Evolutionary conservation across 1,140 invertebrate species (phyloP), one percentile per base, ranked within the genome.

Genomic region (Zaprionus camerounensis): DNA sequence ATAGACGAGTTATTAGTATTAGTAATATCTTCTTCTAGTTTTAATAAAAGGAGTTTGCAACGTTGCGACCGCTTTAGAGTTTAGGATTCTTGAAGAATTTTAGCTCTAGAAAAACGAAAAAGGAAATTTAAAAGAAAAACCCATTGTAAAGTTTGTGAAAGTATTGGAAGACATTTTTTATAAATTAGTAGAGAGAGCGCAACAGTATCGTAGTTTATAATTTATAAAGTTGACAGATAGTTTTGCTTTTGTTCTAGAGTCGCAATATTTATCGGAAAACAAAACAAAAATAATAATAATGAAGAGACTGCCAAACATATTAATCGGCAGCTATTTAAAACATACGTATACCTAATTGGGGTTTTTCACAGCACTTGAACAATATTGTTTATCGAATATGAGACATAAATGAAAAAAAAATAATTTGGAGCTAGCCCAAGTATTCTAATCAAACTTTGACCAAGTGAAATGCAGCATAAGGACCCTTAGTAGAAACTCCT

Each of bases 61-160:
- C 71, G 86, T 82, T 82, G 85, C 81, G 71, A 80, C 72, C 80
- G 86, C 82, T 91, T 82, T 82, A 80, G 84, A 68, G 75, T 76
- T 76, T 72, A 77, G 22, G 51, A 74, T 88, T 90, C 73, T 90
- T 77, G 36, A 85, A 85, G 66, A 90, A 91, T 72, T 38, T 53
- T 44, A 51, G 24, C 59, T 74, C 46, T 59, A 71, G 24, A 26
- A 74, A 51, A 64, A 49, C 5, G 28, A 62, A 67, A 41, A 28
- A 38, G 56, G 61, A 71, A 68, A 53, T 28, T 5, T 11, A 41
- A 61, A 36, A 5, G 26, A 62, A 67, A 41, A 56, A 31, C 20
- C 36, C 13, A 64, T 55, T 67, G 62, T 58, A 69, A 46, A 51
- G 62, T 70, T 73, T 67, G 80, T 64, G 68, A 62, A 77, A 74